Evolutionary conservation across 2,113 vertebrate genomes (phyloP).

Genomic region (Noturus placidus): DNA sequence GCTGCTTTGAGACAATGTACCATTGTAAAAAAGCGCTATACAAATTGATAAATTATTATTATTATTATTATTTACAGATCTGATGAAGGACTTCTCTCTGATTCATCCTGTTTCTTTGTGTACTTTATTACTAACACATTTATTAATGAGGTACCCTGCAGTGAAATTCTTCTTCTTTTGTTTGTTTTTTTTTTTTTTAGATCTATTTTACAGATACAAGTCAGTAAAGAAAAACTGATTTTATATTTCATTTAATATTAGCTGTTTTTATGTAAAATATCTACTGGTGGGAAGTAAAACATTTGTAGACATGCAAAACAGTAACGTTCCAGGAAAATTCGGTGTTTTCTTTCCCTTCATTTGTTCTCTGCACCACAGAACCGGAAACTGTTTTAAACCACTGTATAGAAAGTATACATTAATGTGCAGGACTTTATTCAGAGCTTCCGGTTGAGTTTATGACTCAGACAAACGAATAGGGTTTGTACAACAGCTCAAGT

Average conservation of each 20-base stretch:
- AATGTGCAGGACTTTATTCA: not conserved
- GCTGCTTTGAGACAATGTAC: no score
- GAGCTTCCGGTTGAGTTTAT: not conserved
- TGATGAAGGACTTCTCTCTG: not conserved
- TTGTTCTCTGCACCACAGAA: not conserved
- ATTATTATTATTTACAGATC: no score
- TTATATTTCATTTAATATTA: no score
- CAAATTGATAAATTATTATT: no score
- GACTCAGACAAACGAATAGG: not conserved
- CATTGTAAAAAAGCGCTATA: no score
- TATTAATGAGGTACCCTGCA: not conserved
- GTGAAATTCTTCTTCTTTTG: not conserved
- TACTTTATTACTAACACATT: not conserved
- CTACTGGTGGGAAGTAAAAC: not conserved
- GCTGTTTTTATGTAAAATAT: no score
- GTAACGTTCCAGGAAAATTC: not conserved
- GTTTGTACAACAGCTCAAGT: not conserved
- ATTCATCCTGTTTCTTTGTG: not conserved
- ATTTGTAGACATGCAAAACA: not conserved
- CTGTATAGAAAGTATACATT: not conserved
- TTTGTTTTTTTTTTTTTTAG: not conserved
- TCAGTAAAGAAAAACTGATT: not conserved
- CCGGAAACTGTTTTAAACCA: not conserved
- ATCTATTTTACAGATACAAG: not conserved
- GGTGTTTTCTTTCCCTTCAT: not conserved